Evolutionary conservation across 2,113 vertebrate species (phyloP), one percentile per base, ranked within the genome.

Genomic region (Cyanoliseus patagonus): DNA sequence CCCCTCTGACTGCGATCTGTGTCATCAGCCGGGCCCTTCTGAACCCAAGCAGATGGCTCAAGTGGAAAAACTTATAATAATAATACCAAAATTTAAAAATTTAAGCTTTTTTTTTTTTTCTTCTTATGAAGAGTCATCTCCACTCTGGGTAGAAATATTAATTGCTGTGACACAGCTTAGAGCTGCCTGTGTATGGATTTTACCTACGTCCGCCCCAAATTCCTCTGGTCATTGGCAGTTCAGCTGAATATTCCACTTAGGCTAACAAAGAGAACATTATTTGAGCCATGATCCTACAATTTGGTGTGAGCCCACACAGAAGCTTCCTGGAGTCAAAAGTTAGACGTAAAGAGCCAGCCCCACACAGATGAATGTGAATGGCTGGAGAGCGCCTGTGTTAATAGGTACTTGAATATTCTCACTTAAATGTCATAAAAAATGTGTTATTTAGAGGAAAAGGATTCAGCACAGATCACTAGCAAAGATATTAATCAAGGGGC

Each of bases 301-400:
- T 53, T 28, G 78, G 47, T 16, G 52, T 35, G 55, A 74, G 85
- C 55, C 66, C 59, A 49, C 0, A 4, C 1, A 30, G 90, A 49
- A 85, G 42, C 35, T 70, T 83, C 72, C 90, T 18, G 52, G 15
- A 88, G 46, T 4, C 72, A 23, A 61, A 30, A 70, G 53, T 8
- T 75, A 64, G 74, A 81, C 24, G 76, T 8, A 6, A 41, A 82
- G 52, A 80, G 51, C 9, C 6, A 4, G 67, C 19, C 41, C 55
- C 1, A 3, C 27, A 3, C 0, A 0, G 76, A 78, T n/a, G 46
- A 13, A 1, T 0, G 22, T 5, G 63, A 12, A 1, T 0, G 6
- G 59, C 20, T 4, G 5, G 25, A 10, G 46, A 63, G 59, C 2
- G 17, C 2, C 25, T 25, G 78, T 8, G 44, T 2, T 25, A 37